Base-by-base conservation (phyloP, 2,888 invertebrate species). In the Lithodes maja region DNA sequence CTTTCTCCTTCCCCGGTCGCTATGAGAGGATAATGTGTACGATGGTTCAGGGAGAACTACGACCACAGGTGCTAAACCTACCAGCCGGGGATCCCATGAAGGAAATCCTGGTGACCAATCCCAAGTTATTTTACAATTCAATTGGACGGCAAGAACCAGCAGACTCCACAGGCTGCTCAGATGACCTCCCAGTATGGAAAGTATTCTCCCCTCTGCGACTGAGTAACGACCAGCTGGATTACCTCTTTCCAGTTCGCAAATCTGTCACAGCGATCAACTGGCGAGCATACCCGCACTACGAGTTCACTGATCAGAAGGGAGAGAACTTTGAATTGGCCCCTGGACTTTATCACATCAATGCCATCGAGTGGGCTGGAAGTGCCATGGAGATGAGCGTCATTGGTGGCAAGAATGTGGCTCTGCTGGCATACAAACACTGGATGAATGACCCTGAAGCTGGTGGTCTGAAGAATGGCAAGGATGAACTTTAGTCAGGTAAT, bases 321-420 rank as follows among this genome's bases (percentile, higher is more conserved):
- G 93, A 94, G 61, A 93, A 94, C 53, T 95, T 96, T 93, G 94
- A 94, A 77, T 93, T 95, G 9, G 93, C 94, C 92, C 93, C 94
- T 75, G 93, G 94, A 33, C 92, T 96, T 80, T 96, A 95, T 93
- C 94, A 96, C 92, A 93, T 95, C 0, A 96, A 96, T 93, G 95
- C 95, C 3, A 95, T 96, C 84, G 96, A 96, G 93, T 95, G 95
- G 94, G 95, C 95, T 1, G 95, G 95, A 0, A 95, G 95, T 93
- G 95, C 96, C 0, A 96, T 96, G 95, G 96, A 96, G 94, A 96
- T 96, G 95, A 95, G 95, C 93, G 94, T 94, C 5, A 95, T 96
- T 90, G 94, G 94, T 75, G 96, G 94, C 2, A 94, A 94, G 92
- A 96, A 96, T 93, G 95, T 95, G 53, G 96, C 96, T 9, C 93